Base-by-base conservation (phyloP, 2,113 vertebrate genomes). In the Embiotoca jacksoni region DNA sequence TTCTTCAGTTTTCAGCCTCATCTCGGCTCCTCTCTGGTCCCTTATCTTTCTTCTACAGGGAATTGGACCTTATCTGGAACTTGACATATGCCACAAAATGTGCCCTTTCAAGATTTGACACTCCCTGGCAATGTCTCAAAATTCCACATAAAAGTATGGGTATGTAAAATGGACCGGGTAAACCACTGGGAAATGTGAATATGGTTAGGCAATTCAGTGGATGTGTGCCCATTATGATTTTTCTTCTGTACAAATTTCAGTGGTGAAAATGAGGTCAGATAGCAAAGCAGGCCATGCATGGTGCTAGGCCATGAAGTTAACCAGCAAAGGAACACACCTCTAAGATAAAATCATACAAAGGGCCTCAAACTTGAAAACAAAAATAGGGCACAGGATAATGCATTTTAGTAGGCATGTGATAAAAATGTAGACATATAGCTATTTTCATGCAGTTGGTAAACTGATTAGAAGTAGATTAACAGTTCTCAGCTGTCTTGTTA, bases 21-120 rank as follows among this genome's bases (percentile, higher is more conserved):
- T 71, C 15, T 68, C 41, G 36, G 62, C 60, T 74, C 35, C 15
- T 46, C 69, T 80, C 49, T 49, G 58, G 64, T 46, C n/a, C 74
- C 78, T 90, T 92, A 92, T 92, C 90, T 91, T 16, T 55, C 55
- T 36, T 50, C 23, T 56, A 44, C 80, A 90, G 67, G 56, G 75
- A 75, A 72, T 66, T 10, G 5, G 44, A 50, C 44, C 50, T 78
- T 88, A 90, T 90, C 77, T 83, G 69, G 6, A 52, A 59, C 49
- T 64, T 23, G 41, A 78, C 64, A 75, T 52, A 31, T 76, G 72
- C 80, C 65, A 74, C 62, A 76, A 58, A 78, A 86, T 70, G 47
- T 78, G 49, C 64, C 31, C 36, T 74, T 35, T 70, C 54, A n/a
- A 65, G 10, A 78, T 75, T 69, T 75, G 41, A 68, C 44, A 64